Percentiles rank a stretch among this genome's conserved stretches.
Evolutionary conservation across 2,888 invertebrate genomes (phyloP).

Genomic region (Acrocera orbiculus): DNA sequence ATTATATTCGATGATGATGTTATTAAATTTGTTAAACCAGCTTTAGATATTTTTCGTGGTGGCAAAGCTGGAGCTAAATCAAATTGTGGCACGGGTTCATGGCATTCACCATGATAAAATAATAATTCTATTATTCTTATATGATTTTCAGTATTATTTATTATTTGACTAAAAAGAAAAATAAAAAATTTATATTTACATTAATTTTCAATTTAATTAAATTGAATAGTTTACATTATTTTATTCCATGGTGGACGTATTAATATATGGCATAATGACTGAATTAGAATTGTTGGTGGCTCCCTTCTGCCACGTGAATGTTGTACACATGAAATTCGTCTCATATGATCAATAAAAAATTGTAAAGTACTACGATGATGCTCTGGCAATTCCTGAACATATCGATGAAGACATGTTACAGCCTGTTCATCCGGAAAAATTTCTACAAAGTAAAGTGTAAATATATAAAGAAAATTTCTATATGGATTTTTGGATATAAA

Average conservation of each 20-base stretch:
- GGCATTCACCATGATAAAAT: conserved; percentile 49
- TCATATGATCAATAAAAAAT: conserved; percentile 51
- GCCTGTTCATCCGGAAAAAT: conserved; percentile 32
- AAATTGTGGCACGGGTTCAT: conserved; percentile 45
- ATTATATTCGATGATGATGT: not conserved
- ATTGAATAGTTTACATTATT: conserved; percentile 41
- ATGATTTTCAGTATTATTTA: conserved; percentile 54
- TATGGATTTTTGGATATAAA: too few relatives aligned
- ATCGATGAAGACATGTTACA: conserved; percentile 33
- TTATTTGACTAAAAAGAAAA: conserved; percentile 41
- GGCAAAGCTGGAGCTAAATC: conserved; percentile 45
- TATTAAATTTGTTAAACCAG: not conserved
- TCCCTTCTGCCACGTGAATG: conserved; percentile 43
- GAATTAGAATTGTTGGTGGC: conserved; percentile 47
- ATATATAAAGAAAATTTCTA: not conserved
- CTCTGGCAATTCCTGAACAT: conserved; percentile 42
- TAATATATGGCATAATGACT: conserved; percentile 54
- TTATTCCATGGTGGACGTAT: conserved; percentile 59
- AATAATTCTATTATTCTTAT: conserved; percentile 53
- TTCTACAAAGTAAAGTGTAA: too few relatives aligned
- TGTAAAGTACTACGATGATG: conserved; percentile 44
- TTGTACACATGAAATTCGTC: conserved; percentile 51
- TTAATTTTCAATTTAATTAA: conserved; percentile 1
- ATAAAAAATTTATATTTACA: not conserved
- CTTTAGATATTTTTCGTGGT: conserved; percentile 39